Evolutionary conservation across 2,113 vertebrate species (phyloP), one percentile per base, ranked within the genome.

Genomic region (Tringa solitaria): DNA sequence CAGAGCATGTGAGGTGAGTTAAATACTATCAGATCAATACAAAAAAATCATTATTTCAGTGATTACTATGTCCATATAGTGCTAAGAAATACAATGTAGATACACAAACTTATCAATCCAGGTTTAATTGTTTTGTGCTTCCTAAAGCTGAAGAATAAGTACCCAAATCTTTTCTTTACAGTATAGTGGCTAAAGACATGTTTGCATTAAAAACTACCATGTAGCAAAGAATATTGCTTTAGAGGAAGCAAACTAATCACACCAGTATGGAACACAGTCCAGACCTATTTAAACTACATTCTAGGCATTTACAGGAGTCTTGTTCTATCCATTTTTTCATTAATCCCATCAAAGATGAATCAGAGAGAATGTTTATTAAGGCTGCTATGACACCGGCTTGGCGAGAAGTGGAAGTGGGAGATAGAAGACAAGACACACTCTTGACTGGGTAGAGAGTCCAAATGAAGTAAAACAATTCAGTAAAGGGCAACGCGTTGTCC

Each of bases 1-100:
- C 35, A 96, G 95, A 59, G 15, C 67, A 63, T 97, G 85, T 96
- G 97, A 98, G 96, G 97, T 98, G 91, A 97, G 97, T 92, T 89
- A 61, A 69, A 70, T 56, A 14, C 46, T 46, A 43, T 64, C 24
- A 68, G 23, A 84, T 11, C 51, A 84, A 43, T 14, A 30, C 0
- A 9, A 46, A 53, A 64, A 64, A 13, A 30, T 28, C 7, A 54
- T 3, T 0, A 68, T 78, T 82, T 87, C 37, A 74, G 51, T 69
- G 48, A 35, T 65, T 76, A 24, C 7, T 73, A 8, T 70, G 41
- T 75, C 20, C 13, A 64, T 35, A 41, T 6, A 84, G 4, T 63
- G 35, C 32, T 75, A 92, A 78, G 64, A 93, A 86, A 86, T 21
- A 28, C 12, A 45, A 3, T 15, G n/a, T 69, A 90, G 50, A 46